These are phyloP conservation scores for Chamaea fasciata DNA, from an alignment of 2,113 vertebrate species.

Conservation along the genomic window DNA sequence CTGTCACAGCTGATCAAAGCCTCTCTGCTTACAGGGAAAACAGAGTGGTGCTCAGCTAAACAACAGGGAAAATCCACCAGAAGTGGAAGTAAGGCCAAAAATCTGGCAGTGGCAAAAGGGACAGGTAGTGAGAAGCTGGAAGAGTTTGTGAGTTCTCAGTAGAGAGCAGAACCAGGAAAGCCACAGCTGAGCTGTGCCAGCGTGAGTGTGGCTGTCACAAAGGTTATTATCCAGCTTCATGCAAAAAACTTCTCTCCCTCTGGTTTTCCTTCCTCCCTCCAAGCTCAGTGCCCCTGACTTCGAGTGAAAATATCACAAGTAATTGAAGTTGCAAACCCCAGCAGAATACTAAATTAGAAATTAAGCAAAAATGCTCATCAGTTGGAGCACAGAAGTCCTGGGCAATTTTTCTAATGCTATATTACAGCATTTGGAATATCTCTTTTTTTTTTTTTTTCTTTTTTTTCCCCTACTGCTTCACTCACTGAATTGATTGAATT, in stretches of 20 bases:
- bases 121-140: background rate
- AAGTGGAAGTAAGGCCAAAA: background rate
- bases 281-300: background rate
- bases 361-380: conserved; percentile 44
- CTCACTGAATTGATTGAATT: conserved; percentile 67
- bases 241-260: background rate
- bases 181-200: background rate
- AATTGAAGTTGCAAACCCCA: conserved; percentile 38
- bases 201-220: background rate
- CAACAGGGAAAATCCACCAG: background rate
- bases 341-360: conserved; percentile 58
- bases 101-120: background rate
- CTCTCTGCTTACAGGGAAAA: background rate
- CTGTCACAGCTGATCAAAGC: background rate
- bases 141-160: background rate
- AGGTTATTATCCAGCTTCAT: background rate
- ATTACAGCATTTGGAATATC: background rate
- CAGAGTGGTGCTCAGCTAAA: background rate
- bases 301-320: conserved; percentile 29
- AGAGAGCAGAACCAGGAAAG: background rate
- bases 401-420: conserved; percentile 28
- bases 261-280: background rate
- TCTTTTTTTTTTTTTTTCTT: background rate
- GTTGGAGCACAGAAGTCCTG: background rate
- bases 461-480: background rate